A percentile compares a stretch with the other conserved stretches of the same genome.
These are phyloP conservation scores for Vandiemenella viatica DNA, from an alignment of 2,888 invertebrate species.

Conservation along the genomic window DNA sequence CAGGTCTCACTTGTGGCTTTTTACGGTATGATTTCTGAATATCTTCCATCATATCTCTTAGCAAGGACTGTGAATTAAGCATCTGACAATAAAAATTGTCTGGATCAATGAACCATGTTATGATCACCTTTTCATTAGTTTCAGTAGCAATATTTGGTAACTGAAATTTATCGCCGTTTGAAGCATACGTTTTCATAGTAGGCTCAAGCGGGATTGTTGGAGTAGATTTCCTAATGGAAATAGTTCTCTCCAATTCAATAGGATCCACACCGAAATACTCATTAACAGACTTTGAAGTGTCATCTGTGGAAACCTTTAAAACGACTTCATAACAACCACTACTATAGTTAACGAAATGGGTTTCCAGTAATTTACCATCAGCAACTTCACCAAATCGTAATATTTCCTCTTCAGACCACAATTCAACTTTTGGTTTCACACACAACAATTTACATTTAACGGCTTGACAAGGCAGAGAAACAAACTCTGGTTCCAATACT, in stretches of 20 bases:
- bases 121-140: constrained; percentile 39
- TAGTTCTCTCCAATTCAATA: not conserved
- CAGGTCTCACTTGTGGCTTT: constrained; percentile 21
- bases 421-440: not conserved
- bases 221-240: not conserved
- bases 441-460: constrained; percentile 4
- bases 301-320: constrained; percentile 13
- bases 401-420: constrained; percentile 18
- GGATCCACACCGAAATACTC: constrained; percentile 5
- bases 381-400: constrained; percentile 10
- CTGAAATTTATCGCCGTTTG: constrained; percentile 34
- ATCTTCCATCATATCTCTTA: constrained; percentile 51
- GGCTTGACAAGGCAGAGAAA: constrained; percentile 6
- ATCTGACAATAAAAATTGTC: constrained; percentile 53
- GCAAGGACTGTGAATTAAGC: constrained; percentile 32
- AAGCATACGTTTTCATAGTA: constrained; percentile 26
- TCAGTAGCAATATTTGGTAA: constrained; percentile 35
- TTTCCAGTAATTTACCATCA: constrained; percentile 21
- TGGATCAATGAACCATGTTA: constrained; percentile 64
- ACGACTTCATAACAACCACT: constrained; percentile 22
- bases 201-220: not conserved
- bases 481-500: constrained; percentile 5
- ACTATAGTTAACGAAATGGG: constrained; percentile 22
- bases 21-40: constrained; percentile 49
- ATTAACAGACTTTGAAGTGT: constrained; percentile 5